A percentile compares a stretch with the other conserved stretches of the same genome.
These are phyloP conservation scores for Ivindomyrus marchei DNA, from an alignment of 2,113 vertebrate genomes.

Conservation along the genomic window DNA sequence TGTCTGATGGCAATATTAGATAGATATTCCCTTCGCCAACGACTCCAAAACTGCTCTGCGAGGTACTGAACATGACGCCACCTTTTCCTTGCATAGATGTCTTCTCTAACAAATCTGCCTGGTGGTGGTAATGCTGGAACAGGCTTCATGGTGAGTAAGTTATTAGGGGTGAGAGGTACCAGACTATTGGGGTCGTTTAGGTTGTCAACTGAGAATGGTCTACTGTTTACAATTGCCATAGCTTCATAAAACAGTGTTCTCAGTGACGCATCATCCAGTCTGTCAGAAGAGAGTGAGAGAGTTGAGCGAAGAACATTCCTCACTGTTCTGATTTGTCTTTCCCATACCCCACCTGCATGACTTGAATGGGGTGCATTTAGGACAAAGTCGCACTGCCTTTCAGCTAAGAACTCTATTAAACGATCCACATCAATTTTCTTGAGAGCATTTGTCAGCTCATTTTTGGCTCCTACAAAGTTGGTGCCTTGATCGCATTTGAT, in stretches of 20 bases:
- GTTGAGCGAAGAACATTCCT: constrained; percentile 6
- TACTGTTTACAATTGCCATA: constrained; percentile 17
- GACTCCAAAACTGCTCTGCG: neutral
- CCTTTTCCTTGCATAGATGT: constrained; percentile 13
- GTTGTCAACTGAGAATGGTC: constrained; percentile 14
- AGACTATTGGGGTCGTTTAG: constrained; percentile 21
- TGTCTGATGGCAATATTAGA: constrained; percentile 17
- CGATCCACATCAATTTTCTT: neutral
- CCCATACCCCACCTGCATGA: constrained; percentile 7
- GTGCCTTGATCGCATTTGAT: constrained; percentile 16
- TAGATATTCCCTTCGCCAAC: constrained; percentile 19
- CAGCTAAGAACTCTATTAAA: neutral
- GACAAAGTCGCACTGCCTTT: constrained; percentile 21
- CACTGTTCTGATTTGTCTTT: neutral
- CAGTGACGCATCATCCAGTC: constrained; percentile 19
- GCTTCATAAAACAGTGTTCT: constrained; percentile 13
- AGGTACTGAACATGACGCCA: constrained; percentile 14
- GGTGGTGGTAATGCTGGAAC: constrained; percentile 16
- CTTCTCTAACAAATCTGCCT: constrained; percentile 19
- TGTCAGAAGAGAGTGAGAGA: neutral
- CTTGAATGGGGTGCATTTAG: constrained; percentile 27
- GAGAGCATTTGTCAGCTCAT: constrained; percentile 15
- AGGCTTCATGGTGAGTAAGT: constrained; percentile 16
- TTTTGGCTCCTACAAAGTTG: constrained; percentile 27
- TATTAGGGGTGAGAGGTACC: constrained; percentile 16